phyloP scores from a whole-genome alignment of 2,888 invertebrate genomes.

The Argyresthia goedartella region DNA sequence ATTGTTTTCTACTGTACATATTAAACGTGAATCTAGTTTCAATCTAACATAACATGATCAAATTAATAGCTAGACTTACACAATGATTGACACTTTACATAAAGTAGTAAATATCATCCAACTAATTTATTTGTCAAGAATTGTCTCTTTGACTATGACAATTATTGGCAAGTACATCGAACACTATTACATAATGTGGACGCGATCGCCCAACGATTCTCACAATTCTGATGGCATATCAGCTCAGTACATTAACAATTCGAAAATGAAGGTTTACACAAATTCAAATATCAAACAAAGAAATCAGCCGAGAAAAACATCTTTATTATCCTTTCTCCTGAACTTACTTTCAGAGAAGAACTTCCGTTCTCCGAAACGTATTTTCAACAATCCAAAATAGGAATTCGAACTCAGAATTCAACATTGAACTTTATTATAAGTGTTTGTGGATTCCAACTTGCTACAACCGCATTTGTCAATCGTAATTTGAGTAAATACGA shows the following conservation, averaged over 20 bases:
- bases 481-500: neutral
- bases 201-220: slow-evolving; percentile 67
- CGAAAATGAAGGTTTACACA: no score
- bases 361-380: no score
- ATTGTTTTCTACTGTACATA: slow-evolving; percentile 33
- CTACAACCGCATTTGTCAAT: neutral
- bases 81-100: slow-evolving; percentile 59
- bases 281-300: no score
- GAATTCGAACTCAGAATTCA: no score
- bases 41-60: slow-evolving; percentile 59
- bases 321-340: no score
- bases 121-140: slow-evolving; percentile 29
- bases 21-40: slow-evolving; percentile 50
- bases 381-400: no score
- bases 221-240: neutral
- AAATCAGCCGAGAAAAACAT: no score
- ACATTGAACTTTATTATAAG: no score
- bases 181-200: slow-evolving; percentile 39
- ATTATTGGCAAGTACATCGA: slow-evolving; percentile 44
- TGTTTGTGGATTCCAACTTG: no score
- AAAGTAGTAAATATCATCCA: slow-evolving; percentile 15
- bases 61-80: slow-evolving; percentile 56
- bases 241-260: no score
- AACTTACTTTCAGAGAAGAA: no score
- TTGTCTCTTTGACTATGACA: slow-evolving; percentile 37